These are phyloP conservation scores for Corythornis madagascariensis DNA, from an alignment of 2,113 vertebrate genomes.

Conservation along the genomic window DNA sequence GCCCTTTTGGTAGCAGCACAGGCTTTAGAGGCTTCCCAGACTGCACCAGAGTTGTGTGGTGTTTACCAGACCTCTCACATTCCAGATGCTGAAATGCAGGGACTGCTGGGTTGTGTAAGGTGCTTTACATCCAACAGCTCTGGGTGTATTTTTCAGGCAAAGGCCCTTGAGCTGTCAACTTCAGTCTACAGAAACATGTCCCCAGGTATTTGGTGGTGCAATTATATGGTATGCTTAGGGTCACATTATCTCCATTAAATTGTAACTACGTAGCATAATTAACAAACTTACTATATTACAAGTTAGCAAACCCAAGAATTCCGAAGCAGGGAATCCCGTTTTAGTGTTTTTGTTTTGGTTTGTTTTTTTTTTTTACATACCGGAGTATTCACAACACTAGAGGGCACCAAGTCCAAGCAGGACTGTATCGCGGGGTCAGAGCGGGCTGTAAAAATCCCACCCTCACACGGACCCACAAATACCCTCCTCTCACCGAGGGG, in stretches of 20 bases:
- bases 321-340: not conserved
- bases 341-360: not conserved
- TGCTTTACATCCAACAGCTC: too few species aligned
- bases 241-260: fast-evolving
- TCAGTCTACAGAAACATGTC: fast-evolving
- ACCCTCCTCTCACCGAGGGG: not conserved
- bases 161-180: not conserved
- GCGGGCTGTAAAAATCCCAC: fast-evolving
- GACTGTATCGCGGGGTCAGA: fast-evolving
- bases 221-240: not conserved
- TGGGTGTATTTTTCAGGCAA: not conserved
- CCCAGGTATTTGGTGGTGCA: not conserved
- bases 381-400: not conserved
- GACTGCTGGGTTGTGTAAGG: fast-evolving
- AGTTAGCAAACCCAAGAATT: not conserved
- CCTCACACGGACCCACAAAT: fast-evolving
- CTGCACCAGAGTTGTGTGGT: not conserved
- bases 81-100: not conserved
- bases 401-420: not conserved
- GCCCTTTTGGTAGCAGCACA: not conserved
- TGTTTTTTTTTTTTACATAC: not conserved
- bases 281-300: not conserved
- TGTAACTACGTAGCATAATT: not conserved
- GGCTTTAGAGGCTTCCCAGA: not conserved
- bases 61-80: not conserved